These are phyloP conservation scores for Fundulus diaphanus DNA, from an alignment of 2,797 vertebrate genomes.

Conservation along the genomic window DNA sequence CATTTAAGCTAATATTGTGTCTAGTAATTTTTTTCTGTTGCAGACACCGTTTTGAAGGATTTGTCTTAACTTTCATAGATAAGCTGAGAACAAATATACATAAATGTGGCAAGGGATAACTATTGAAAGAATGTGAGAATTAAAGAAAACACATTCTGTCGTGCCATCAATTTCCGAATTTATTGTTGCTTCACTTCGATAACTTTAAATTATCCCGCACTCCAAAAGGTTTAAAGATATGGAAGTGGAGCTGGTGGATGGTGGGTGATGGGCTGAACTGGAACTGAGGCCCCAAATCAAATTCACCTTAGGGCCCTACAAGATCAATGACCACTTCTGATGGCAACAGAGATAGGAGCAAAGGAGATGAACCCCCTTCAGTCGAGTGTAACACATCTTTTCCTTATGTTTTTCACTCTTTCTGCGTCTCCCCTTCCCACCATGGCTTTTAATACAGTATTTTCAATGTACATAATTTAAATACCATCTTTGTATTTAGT, in stretches of 20 bases:
- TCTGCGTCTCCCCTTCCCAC: constrained; percentile 15
- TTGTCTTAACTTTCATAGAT: too few relatives aligned
- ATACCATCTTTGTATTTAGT: constrained; percentile 4
- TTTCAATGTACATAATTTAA: constrained; percentile 19
- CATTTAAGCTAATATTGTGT: too few relatives aligned
- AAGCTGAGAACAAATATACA: background rate
- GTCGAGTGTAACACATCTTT: constrained; percentile 53
- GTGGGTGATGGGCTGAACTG: background rate
- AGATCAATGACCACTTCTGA: background rate
- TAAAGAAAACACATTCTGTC: background rate
- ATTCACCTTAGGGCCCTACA: background rate
- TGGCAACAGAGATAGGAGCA: constrained; percentile 76
- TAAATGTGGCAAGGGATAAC: background rate
- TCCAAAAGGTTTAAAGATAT: background rate
- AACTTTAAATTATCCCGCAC: too few relatives aligned
- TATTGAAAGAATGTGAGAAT: background rate
- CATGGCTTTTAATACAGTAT: constrained; percentile 24
- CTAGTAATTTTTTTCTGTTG: too few relatives aligned
- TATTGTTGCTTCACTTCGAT: too few relatives aligned
- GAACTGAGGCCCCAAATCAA: background rate
- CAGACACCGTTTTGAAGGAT: too few relatives aligned
- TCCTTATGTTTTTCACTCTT: constrained; percentile 38
- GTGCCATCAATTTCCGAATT: too few relatives aligned
- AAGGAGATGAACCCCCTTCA: constrained; percentile 75
- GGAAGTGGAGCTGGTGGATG: background rate